Evolutionary conservation across 92 coral and sea anemone genomes (phyloP).

Genomic region (Epizoanthus rinbou): DNA sequence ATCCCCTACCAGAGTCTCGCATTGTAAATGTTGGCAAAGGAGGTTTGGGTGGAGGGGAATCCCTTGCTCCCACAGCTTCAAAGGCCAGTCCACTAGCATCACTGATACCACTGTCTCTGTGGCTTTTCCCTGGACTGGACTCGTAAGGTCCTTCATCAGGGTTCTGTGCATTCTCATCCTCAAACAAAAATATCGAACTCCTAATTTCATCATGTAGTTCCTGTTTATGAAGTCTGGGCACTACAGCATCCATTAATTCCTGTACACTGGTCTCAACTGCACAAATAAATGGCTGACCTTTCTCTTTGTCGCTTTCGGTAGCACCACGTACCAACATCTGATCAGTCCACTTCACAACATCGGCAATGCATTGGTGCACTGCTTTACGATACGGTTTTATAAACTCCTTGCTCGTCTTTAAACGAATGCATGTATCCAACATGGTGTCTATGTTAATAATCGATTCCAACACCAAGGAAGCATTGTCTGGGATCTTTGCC

Average conservation of each 20-base stretch:
- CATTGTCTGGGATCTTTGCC: constrained; percentile 96
- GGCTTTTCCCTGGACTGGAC: constrained; percentile 50
- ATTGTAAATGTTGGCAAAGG: constrained; percentile 56
- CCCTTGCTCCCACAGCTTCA: constrained; percentile 61
- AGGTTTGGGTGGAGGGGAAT: constrained; percentile 70
- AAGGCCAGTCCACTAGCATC: constrained; percentile 77
- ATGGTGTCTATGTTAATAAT: constrained; percentile 90
- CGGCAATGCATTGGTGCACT: constrained; percentile 84
- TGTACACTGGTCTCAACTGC: constrained; percentile 75
- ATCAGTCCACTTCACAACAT: constrained; percentile 91
- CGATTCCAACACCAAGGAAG: constrained; percentile 87
- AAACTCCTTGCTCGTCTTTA: constrained; percentile 72
- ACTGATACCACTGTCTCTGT: constrained; percentile 97
- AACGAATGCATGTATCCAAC: constrained; percentile 86
- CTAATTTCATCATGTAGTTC: constrained; percentile 91
- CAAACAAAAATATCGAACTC: constrained; percentile 87
- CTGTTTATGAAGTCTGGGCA: constrained; percentile 87
- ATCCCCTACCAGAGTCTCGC: constrained; percentile 88
- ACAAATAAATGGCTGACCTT: constrained; percentile 80
- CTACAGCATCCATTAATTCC: constrained; percentile 79
- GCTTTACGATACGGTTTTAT: constrained; percentile 78
- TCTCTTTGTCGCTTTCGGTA: constrained; percentile 75
- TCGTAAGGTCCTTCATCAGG: constrained; percentile 68
- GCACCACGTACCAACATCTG: constrained; percentile 85
- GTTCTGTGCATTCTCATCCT: constrained; percentile 81